phyloP scores from a whole-genome alignment of 2,113 vertebrate species.

The Phoenicopterus ruber region DNA sequence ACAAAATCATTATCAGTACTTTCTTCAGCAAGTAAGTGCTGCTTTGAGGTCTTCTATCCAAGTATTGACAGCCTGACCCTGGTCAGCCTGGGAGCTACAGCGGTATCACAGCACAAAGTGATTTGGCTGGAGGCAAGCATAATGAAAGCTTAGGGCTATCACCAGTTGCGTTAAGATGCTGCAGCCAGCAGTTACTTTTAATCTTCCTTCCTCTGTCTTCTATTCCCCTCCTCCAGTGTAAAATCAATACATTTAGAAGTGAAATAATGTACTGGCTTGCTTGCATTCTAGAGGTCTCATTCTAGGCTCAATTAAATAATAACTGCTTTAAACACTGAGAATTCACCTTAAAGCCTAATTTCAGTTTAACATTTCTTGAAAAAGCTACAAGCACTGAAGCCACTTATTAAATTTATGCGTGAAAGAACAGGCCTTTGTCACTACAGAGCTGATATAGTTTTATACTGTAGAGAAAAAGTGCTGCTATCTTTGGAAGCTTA shows the following conservation, averaged over 20 bases:
- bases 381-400: background rate
- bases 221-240: background rate
- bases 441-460: background rate
- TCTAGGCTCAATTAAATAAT: conserved; percentile 7
- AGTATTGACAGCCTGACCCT: conserved; percentile 56
- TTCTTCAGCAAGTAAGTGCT: conserved; percentile 32
- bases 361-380: background rate
- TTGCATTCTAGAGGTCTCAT: background rate
- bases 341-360: conserved; percentile 3
- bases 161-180: conserved; percentile 11
- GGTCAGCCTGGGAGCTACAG: conserved; percentile 36
- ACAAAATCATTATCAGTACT: conserved; percentile 36
- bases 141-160: conserved; percentile 56
- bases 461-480: background rate
- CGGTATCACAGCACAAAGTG: conserved; percentile 58
- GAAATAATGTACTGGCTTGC: conserved; percentile 13
- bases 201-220: conserved; percentile 43
- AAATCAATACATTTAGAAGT: conserved; percentile 51
- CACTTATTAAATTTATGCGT: background rate
- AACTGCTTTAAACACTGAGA: conserved; percentile 7
- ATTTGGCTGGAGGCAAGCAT: conserved; percentile 61
- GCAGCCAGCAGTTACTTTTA: conserved; percentile 46
- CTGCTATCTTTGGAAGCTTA: background rate
- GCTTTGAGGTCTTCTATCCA: conserved; percentile 48
- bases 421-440: background rate